Evolutionary conservation across 2,113 vertebrate species (phyloP), one percentile per base, ranked within the genome.

Genomic region (Donacobius atricapilla): DNA sequence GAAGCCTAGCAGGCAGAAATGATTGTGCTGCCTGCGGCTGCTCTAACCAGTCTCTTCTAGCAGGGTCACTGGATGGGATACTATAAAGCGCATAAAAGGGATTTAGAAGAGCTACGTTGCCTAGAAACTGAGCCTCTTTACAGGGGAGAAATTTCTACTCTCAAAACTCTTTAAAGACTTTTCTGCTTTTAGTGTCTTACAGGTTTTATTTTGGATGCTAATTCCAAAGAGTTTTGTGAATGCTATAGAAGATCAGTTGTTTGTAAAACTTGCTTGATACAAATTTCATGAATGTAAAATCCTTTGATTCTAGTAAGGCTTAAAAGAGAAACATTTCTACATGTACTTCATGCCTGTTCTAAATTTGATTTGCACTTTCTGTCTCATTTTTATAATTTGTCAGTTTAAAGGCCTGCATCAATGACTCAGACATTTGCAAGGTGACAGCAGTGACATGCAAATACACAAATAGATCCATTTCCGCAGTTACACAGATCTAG

Each of bases 121-220:
- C 96, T 97, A 81, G 95, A 95, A 97, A 97, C 54, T 83, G 73
- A 94, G 58, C 45, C 90, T 92, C 94, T 89, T 94, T 93, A 93
- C 5, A 24, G 19, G 42, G 53, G 47, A 95, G 39, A 73, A 91
- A 93, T 83, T 92, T 96, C 66, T 72, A 35, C 51, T 37, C 21
- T 57, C 39, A 70, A 50, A 94, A 93, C 40, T 89, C 95, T 93
- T 95, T 81, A 94, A 93, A 93, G 77, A 40, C 25, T 94, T 90
- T 64, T 82, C 83, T 91, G 57, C 35, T 81, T 94, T 81, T 37
- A 51, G 39, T 50, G 13, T 37, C 28, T 86, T 83, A 65, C n/a
- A 66, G 92, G 61, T 24, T 93, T 70, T 70, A 51, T 89, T 90
- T 66, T 76, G 53, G 23, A 53, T 91, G 83, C 40, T 72, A 65